Evolutionary conservation across 2,797 vertebrate genomes (phyloP).

Genomic region (Melanotaenia boesemani): DNA sequence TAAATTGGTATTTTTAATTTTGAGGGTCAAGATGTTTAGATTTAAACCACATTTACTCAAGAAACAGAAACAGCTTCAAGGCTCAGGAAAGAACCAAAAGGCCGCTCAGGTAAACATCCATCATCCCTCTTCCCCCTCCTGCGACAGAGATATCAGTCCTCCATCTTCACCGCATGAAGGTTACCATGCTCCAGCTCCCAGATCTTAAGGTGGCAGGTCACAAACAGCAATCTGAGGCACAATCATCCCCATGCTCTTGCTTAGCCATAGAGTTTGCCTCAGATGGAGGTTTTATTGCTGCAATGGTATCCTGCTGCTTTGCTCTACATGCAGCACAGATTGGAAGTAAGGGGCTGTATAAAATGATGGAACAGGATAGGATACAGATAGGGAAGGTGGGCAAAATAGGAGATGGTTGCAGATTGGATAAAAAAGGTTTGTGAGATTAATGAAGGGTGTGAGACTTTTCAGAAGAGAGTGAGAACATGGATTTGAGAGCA

Average conservation of each 20-base stretch:
- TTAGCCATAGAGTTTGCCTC: conserved; percentile 33
- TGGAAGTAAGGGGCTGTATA: not conserved
- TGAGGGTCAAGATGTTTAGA: not conserved
- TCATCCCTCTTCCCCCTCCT: conserved; percentile 11
- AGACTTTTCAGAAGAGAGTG: conserved; percentile 8
- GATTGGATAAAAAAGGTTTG: conserved; percentile 11
- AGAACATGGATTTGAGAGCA: conserved; percentile 11
- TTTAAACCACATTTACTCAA: not conserved
- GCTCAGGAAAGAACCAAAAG: conserved; percentile 30
- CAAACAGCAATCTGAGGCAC: conserved; percentile 37
- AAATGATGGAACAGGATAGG: conserved; percentile 12
- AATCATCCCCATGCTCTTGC: conserved; percentile 30
- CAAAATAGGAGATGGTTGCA: not conserved
- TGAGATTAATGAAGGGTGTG: conserved; percentile 2
- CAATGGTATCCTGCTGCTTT: conserved; percentile 33
- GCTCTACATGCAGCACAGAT: conserved; percentile 20
- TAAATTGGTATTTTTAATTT: not conserved
- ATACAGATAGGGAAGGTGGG: not conserved
- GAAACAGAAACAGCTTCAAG: not conserved
- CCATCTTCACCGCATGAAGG: conserved; percentile 23
- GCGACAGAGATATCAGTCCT: conserved; percentile 21
- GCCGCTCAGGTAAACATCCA: conserved; percentile 23
- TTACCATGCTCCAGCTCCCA: conserved; percentile 16
- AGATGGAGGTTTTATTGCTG: conserved; percentile 48
- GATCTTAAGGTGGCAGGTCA: conserved; percentile 42